Base-by-base conservation (phyloP, 1,140 invertebrate species). In the Zaprionus africanus region DNA sequence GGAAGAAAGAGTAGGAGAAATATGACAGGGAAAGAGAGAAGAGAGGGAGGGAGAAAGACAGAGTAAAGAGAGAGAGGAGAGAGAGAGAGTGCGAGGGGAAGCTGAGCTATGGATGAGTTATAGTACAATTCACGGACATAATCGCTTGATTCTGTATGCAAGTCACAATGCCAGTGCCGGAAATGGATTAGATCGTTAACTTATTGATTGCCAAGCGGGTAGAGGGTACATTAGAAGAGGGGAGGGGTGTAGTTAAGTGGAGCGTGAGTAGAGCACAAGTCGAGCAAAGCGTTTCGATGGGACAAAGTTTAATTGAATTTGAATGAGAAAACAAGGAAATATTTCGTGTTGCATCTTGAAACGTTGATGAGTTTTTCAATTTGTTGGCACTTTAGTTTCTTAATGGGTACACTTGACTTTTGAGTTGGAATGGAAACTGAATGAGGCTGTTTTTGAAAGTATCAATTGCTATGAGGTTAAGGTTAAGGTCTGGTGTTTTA, bases 201-300 rank as follows among this genome's bases (percentile, higher is more conserved):
- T 76, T 76, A 76, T 76, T 76, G 73, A 76, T 76, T 76, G 64
- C 60, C 72, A 63, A 70, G 72, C 53, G n/a, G n/a, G n/a, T n/a
- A n/a, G n/a, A 31, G n/a, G 41, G 41, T n/a, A n/a, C n/a, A n/a
- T n/a, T n/a, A n/a, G n/a, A n/a, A 7, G n/a, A 0, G 6, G 41
- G n/a, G n/a, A 2, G 6, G n/a, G 7, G n/a, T 3, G 15, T 0
- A n/a, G 38, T n/a, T 5, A 41, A 41, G 38, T 41, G 38, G 13
- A 1, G 15, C 38, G 38, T 41, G 38, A 15, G 15, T 13, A 38
- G 38, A 41, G 41, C 41, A 43, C 15, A 43, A 43, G 5, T 43
- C 41, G 41, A 43, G 41, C 41, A 46, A 7, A 46, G n/a, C n/a
- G 41, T 4, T 46, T 17, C n/a, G 9, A 46, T 46, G 41, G n/a